Base-by-base conservation (phyloP, 2,113 vertebrate species). In the Garra rufa region DNA sequence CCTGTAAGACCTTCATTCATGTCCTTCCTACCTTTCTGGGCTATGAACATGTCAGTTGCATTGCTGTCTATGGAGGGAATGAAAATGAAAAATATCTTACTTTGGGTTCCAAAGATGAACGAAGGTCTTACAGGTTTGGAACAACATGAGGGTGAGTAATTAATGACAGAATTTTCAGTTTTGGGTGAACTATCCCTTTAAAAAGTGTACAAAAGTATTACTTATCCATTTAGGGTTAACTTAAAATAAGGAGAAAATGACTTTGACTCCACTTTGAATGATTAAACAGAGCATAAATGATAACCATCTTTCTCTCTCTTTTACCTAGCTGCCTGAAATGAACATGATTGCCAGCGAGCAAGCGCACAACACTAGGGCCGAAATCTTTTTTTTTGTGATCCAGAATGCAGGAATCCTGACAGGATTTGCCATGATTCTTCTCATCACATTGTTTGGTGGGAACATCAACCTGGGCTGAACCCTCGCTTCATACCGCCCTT, bases 361-460 rank as follows among this genome's bases (percentile, higher is more conserved):
- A 85, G 90, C 87, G 0, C 14, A 10, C 19, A 80, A 26, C 30
- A 96, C 93, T 7, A 96, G 94, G 41, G 92, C 92, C 82, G 95
- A 92, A 85, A 85, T 98, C 4, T 84, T 95, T 13, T 97, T 97
- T 92, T 99, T 99, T 93, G 83, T 96, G 67, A 97, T 99, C 89
- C 97, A 99, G 95, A 99, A 99, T 0, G 95, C 93, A 0, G 98
- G 98, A 4, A 94, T 99, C 38, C 92, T 99, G 2, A 96, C 94
- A 0, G 98, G 98, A 0, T 99, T 99, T 88, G 57, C 91, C 50
- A 91, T 98, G 84, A 99, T 99, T 9, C 92, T 99, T n/a, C 90
- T 99, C 81, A 98, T 99, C 85, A 99, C 98, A 17, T 50, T 97
- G 88, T 99, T 96, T 28, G 97, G 89, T 6, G 88, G 88, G 30